These are phyloP conservation scores for Drosophila asahinai DNA, from an alignment of 1,140 invertebrate genomes.

Conservation along the genomic window DNA sequence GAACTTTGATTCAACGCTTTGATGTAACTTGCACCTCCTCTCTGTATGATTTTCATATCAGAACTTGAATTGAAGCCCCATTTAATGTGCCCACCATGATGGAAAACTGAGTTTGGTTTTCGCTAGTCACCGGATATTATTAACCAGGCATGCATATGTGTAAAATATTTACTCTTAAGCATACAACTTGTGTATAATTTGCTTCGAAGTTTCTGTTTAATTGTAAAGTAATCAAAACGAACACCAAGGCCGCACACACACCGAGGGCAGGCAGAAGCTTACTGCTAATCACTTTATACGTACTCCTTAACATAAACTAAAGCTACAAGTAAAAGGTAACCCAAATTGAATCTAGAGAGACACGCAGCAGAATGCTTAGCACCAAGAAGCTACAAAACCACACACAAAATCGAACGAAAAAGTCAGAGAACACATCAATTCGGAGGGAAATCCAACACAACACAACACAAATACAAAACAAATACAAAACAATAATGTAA, in stretches of 20 bases:
- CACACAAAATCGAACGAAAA: conserved; percentile 55
- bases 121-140: conserved; percentile 2
- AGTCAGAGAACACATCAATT: conserved; percentile 33
- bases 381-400: conserved; percentile 78
- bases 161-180: conserved; percentile 45
- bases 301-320: conserved; percentile 40
- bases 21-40: conserved; percentile 14
- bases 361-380: conserved; percentile 80
- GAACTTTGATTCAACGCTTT: conserved; percentile 30
- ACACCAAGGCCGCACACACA: conserved; percentile 2
- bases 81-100: conserved; percentile 46
- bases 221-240: conserved; percentile 44
- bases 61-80: conserved; percentile 2
- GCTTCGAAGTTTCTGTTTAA: conserved; percentile 9
- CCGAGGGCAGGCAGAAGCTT: conserved; percentile 33
- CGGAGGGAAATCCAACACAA: conserved; percentile 29
- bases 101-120: conserved; percentile 12
- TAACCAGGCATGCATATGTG: conserved; percentile 43
- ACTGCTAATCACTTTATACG: conserved; percentile 50
- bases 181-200: conserved; percentile 28
- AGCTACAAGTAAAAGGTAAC: conserved; percentile 31
- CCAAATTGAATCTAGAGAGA: conserved; percentile 63
- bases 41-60: conserved; percentile 43
- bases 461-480: conserved; percentile 13
- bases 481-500: conserved; percentile 36